A percentile compares a stretch with the other conserved stretches of the same genome.
These are phyloP conservation scores for Drosophila sordidula DNA, from an alignment of 2,888 invertebrate genomes.

Conservation along the genomic window DNA sequence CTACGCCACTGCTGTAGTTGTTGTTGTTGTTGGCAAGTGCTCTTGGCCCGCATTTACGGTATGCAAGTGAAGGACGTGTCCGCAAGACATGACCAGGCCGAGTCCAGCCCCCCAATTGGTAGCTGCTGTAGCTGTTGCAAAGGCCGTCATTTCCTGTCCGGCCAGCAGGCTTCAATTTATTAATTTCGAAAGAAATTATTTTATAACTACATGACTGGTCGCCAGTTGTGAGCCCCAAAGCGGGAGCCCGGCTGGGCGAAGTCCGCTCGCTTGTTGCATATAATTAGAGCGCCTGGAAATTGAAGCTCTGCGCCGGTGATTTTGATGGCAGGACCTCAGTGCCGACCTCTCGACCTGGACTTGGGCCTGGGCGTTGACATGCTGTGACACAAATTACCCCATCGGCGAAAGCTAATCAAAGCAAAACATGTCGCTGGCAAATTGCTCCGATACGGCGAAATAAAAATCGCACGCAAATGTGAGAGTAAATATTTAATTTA, in stretches of 20 bases:
- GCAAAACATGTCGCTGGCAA: slow-evolving; percentile 70
- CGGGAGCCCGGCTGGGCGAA: slow-evolving; percentile 6
- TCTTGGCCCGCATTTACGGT: slow-evolving; percentile 51
- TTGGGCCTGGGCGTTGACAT: slow-evolving; percentile 48
- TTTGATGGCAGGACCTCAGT: not conserved
- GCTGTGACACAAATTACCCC: slow-evolving; percentile 54
- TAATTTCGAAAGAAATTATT: slow-evolving; percentile 78
- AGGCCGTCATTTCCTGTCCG: slow-evolving; percentile 62
- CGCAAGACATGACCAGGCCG: slow-evolving; percentile 32
- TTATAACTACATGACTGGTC: slow-evolving; percentile 57
- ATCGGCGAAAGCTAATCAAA: slow-evolving; percentile 75
- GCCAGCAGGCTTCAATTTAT: slow-evolving; percentile 73
- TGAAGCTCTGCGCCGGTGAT: not conserved
- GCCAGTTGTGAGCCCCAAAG: not conserved
- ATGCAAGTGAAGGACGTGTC: slow-evolving; percentile 56
- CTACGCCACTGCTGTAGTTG: slow-evolving; percentile 30
- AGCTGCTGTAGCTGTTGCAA: slow-evolving; percentile 40
- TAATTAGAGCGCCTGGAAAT: slow-evolving; percentile 55
- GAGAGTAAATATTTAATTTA: slow-evolving; percentile 81
- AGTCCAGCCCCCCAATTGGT: slow-evolving; percentile 42
- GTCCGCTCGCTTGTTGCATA: slow-evolving; percentile 67
- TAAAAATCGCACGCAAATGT: slow-evolving; percentile 75
- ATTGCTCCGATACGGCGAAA: slow-evolving; percentile 61
- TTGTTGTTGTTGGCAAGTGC: slow-evolving; percentile 25
- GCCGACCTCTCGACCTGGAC: not conserved